Base-by-base conservation (phyloP, 2,797 vertebrate genomes). In the Gambelia wislizenii region DNA sequence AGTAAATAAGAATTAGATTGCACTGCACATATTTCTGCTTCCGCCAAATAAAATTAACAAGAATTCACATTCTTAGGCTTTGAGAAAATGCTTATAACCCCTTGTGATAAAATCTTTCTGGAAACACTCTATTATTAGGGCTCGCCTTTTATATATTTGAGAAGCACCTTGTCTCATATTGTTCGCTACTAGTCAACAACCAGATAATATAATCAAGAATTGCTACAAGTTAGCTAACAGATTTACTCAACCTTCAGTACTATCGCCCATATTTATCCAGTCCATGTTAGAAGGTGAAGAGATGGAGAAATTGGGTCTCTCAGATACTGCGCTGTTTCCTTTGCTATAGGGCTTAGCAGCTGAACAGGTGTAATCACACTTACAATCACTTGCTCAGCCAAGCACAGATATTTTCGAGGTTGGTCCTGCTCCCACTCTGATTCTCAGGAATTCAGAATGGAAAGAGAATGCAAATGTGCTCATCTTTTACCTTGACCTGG, bases 1-100 rank as follows among this genome's bases (percentile, higher is more conserved):
- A 70, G n/a, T 54, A 25, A 36, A 70, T 7, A 70, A 52, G 20
- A 4, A 39, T 25, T 52, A 36, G 22, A 74, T 42, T 84, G 80
- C 6, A 52, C 49, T 54, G 12, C 14, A 59, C 3, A 22, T 42
- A 10, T 59, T 69, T 79, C 42, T 59, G 42, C 3, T 90, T 90
- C 80, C 85, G 69, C 89, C 84, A 92, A 81, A 87, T 36, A 84
- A 6, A 20, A 81, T 91, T 88, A 89, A 82, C 80, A 92, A 89
- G 83, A 16, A 75, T 20, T 70, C 47, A 4, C 20, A 70, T 33
- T 67, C 13, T 18, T 83, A 6, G 8, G n/a, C 33, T 54, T 36
- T 81, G 22, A 30, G 7, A 80, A 74, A 54, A n/a, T 27, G 36
- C 25, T 49, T 70, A n/a, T 25, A 70, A 27, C 1, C 33, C 22